Percentiles rank a stretch among this genome's conserved stretches.
Conservation (phyloP, 2,888 invertebrate genomes). For the Eristalis pertinax region DNA sequence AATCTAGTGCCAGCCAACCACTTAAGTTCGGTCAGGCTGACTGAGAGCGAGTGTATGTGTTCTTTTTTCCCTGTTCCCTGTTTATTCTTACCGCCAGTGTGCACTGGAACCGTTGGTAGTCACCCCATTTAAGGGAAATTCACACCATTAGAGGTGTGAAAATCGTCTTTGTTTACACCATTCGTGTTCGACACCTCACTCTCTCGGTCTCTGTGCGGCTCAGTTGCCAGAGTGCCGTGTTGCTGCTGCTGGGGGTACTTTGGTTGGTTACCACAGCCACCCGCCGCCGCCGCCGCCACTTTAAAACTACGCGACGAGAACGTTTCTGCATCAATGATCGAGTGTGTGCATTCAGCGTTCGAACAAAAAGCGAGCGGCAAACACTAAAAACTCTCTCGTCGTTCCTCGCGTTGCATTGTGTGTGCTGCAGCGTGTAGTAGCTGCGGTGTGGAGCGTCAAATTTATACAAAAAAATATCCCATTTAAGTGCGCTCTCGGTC, state of each 20-base stretch:
- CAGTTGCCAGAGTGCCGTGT: not conserved
- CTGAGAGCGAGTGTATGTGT: not conserved
- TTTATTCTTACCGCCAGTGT: slow-evolving; percentile 18
- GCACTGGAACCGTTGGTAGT: not conserved
- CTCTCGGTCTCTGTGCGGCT: not conserved
- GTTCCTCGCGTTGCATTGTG: too few relatives aligned
- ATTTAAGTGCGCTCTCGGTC: not conserved
- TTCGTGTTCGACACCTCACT: slow-evolving; percentile 62
- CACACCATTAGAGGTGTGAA: slow-evolving; percentile 68
- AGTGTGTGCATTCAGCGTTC: slow-evolving; percentile 48
- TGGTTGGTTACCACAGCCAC: not conserved
- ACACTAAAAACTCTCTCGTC: not conserved
- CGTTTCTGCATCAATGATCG: not conserved
- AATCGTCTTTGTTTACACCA: slow-evolving; percentile 66
- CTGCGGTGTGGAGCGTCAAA: not conserved
- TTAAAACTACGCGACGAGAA: not conserved
- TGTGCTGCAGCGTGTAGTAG: not conserved
- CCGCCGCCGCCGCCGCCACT: not conserved
- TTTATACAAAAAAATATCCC: not conserved
- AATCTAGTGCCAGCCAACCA: not conserved
- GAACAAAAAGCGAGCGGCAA: slow-evolving; percentile 19
- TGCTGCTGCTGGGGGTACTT: not conserved
- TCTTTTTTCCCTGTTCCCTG: not conserved
- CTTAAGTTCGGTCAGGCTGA: not conserved
- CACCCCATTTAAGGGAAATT: slow-evolving; percentile 49